A percentile compares a stretch with the other conserved stretches of the same genome.
These are phyloP conservation scores for Parnassius apollo DNA, from an alignment of 2,888 invertebrate genomes.

Conservation along the genomic window DNA sequence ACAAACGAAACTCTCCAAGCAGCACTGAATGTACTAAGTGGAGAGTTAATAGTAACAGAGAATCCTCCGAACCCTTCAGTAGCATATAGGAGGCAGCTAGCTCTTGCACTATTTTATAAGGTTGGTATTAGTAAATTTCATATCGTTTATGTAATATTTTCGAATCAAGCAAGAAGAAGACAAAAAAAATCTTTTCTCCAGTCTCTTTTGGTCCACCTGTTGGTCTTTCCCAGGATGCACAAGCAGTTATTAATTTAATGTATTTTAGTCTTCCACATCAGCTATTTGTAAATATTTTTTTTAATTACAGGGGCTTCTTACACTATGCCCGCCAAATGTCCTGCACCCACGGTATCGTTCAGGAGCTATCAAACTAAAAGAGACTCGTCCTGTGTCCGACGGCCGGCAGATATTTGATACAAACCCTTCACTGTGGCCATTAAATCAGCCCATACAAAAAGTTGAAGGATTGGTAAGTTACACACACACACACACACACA, in stretches of 20 bases:
- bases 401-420: slow-evolving; percentile 82
- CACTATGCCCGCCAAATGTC: slow-evolving; percentile 63
- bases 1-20: slow-evolving; percentile 65
- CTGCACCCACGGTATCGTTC: slow-evolving; percentile 62
- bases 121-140: slow-evolving; percentile 42
- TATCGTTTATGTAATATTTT: neutral
- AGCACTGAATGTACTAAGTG: slow-evolving; percentile 42
- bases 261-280: neutral
- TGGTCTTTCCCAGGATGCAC: too few species aligned
- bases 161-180: too few species aligned
- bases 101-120: slow-evolving; percentile 83
- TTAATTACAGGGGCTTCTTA: slow-evolving; percentile 68
- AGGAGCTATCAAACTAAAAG: slow-evolving; percentile 60
- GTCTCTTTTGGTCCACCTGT: too few species aligned
- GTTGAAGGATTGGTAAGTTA: slow-evolving; percentile 35
- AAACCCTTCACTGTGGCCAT: slow-evolving; percentile 81
- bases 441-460: slow-evolving; percentile 57
- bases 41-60: slow-evolving; percentile 47
- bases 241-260: too few species aligned
- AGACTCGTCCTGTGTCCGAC: slow-evolving; percentile 76
- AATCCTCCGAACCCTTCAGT: slow-evolving; percentile 78
- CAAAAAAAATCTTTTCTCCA: too few species aligned
- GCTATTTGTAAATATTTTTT: neutral
- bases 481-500: too few species aligned
- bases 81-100: slow-evolving; percentile 79